Evolutionary conservation across 2,888 invertebrate species (phyloP).

Genomic region (Parnassius mnemosyne): DNA sequence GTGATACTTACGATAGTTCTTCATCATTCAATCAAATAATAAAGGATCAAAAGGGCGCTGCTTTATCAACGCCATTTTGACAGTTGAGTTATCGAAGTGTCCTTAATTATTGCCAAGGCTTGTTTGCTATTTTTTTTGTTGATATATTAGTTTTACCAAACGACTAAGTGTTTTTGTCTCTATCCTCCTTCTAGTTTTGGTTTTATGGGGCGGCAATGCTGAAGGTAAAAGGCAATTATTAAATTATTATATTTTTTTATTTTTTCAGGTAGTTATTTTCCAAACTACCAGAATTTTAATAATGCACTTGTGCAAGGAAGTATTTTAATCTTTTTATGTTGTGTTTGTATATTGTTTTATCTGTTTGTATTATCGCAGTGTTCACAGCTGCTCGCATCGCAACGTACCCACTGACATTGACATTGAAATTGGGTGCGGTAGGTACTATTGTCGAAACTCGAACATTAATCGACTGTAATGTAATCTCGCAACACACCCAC

Average conservation of each 20-base stretch:
- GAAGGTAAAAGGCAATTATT: no score
- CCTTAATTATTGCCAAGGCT: no score
- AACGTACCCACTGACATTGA: conserved; percentile 6
- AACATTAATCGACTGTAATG: neutral
- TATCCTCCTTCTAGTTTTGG: no score
- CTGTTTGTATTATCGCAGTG: neutral
- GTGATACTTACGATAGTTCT: no score
- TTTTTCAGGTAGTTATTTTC: neutral
- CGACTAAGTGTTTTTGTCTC: no score
- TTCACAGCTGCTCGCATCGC: conserved; percentile 6
- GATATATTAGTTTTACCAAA: no score
- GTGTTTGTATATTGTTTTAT: neutral
- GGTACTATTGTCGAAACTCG: conserved; percentile 3
- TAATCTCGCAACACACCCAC: conserved; percentile 3
- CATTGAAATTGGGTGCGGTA: conserved; percentile 8
- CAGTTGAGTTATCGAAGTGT: no score
- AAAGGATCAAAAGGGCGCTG: no score
- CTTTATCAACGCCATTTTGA: no score
- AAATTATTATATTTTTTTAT: neutral
- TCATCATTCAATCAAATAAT: no score
- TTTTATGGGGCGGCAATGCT: no score
- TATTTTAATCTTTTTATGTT: neutral
- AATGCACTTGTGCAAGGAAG: neutral
- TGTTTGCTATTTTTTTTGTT: no score
- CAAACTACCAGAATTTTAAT: neutral